Base-by-base conservation (phyloP, 30 jellyfish, hydroid and myxozoan species). In the Turritopsis rubra region DNA sequence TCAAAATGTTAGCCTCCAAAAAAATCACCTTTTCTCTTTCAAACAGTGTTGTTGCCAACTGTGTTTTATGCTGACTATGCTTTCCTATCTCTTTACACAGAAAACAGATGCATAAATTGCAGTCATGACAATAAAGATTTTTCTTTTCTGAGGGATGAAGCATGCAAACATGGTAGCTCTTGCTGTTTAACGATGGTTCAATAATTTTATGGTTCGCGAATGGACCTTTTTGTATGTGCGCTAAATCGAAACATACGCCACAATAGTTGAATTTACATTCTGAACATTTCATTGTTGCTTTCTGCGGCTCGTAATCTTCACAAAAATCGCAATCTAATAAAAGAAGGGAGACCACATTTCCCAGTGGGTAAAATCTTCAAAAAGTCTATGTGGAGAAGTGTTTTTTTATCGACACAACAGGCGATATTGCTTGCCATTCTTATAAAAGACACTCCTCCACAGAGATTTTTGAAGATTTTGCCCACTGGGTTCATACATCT, bases 141-240 rank as follows among this genome's bases (percentile, higher is more conserved):
- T 52, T 52, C 28, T 54, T 28, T 72, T 74, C 84, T 26, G 66
- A 75, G 0, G 52, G 16, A 72, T 87, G 95, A 28, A 65, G 7
- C 22, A 54, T 77, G 31, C 95, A 87, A 54, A 79, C 52, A 26
- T 75, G 60, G 23, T 70, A 60, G 20, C 20, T 25, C 19, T 54
- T 65, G 53, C 28, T 24, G 53, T n/a, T 60, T 7, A n/a, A 81
- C 30, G 70, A 30, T 21, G 90, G 87, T 60, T 52, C 28, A 18
- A 73, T 89, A 22, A 75, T 89, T 75, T 65, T 65, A 65, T 89
- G 96, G 7, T 53, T 27, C 13, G 81, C 87, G 19, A 84, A 71
- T 9, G 96, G 92, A 30, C 93, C 96, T 54, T 76, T 84, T 53
- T 52, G 19, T 4, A 75, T 85, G 72, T 89, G 96, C 86, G 85